phyloP scores from a whole-genome alignment of 2,888 invertebrate genomes.

The Arge pagana region DNA sequence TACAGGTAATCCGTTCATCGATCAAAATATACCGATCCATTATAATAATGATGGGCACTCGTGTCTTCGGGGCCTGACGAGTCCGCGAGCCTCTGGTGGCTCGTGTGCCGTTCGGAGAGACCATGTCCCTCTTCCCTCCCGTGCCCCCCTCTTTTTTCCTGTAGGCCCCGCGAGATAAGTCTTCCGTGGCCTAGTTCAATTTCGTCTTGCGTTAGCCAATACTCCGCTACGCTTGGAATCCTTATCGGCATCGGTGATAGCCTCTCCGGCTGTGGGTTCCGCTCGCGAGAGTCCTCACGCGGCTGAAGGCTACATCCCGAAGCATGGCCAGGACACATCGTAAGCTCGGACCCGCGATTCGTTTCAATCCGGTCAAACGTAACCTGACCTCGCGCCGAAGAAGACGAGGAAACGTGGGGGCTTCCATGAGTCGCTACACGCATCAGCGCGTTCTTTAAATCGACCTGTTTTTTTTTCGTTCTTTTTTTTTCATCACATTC shows the following conservation, averaged over 20 bases:
- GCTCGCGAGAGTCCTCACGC: too few species aligned
- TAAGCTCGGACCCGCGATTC: too few species aligned
- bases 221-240: too few species aligned
- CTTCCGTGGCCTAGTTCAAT: conserved; percentile 3
- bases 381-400: too few species aligned
- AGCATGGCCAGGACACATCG: too few species aligned
- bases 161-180: background rate
- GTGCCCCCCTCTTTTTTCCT: background rate
- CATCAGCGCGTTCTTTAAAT: conserved; percentile 54
- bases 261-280: too few species aligned
- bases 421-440: conserved; percentile 42
- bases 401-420: background rate
- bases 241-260: too few species aligned
- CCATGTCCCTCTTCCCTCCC: background rate
- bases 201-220: too few species aligned
- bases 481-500: conserved; percentile 32
- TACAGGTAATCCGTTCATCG: conserved; percentile 24
- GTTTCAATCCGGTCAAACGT: too few species aligned
- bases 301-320: too few species aligned
- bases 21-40: conserved; percentile 27
- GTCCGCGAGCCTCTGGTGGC: background rate
- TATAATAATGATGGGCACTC: conserved; percentile 24
- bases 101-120: background rate
- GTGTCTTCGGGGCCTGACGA: conserved; percentile 10
- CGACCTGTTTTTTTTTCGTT: conserved; percentile 49